Conservation (phyloP, 2,888 invertebrate species). For the Diachrysia chrysitis region DNA sequence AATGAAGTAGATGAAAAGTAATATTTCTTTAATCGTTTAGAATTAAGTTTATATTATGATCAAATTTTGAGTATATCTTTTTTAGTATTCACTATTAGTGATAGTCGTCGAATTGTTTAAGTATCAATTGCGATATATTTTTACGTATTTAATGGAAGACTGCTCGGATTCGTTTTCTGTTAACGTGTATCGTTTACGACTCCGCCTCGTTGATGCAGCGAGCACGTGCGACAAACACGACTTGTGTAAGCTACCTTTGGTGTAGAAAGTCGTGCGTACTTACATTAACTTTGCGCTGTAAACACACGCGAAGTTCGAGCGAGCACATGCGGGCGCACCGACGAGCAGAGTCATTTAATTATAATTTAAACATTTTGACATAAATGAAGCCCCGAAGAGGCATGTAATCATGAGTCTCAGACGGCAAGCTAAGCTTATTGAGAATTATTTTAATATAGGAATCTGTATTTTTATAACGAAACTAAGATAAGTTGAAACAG, state of each 20-base stretch:
- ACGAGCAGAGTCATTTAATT: slow-evolving; percentile 20
- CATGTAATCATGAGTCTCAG: slow-evolving; percentile 83
- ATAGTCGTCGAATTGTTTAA: slow-evolving; percentile 72
- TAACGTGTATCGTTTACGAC: slow-evolving; percentile 58
- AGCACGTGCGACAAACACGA: slow-evolving; percentile 15
- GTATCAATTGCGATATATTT: slow-evolving; percentile 69
- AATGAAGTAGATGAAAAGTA: slow-evolving; percentile 77
- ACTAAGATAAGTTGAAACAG: slow-evolving; percentile 76
- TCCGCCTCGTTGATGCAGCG: slow-evolving; percentile 29
- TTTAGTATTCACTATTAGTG: slow-evolving; percentile 75
- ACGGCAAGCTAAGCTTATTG: slow-evolving; percentile 85
- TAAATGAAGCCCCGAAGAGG: slow-evolving; percentile 80
- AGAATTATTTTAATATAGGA: slow-evolving; percentile 84
- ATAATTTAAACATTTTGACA: slow-evolving; percentile 55
- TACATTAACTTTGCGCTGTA: slow-evolving; percentile 8
- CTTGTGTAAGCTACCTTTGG: not conserved
- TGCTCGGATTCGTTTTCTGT: slow-evolving; percentile 82
- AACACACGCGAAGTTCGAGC: not conserved
- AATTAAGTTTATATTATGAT: slow-evolving; percentile 74
- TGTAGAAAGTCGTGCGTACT: slow-evolving; percentile 13
- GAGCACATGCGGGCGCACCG: slow-evolving; percentile 13
- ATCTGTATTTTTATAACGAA: slow-evolving; percentile 87
- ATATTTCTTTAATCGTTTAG: slow-evolving; percentile 75
- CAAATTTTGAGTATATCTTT: slow-evolving; percentile 77
- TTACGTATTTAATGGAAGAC: slow-evolving; percentile 84